These are phyloP conservation scores for Orientallactaga bullata DNA, from an alignment of 2,113 vertebrate genomes.

Conservation along the genomic window DNA sequence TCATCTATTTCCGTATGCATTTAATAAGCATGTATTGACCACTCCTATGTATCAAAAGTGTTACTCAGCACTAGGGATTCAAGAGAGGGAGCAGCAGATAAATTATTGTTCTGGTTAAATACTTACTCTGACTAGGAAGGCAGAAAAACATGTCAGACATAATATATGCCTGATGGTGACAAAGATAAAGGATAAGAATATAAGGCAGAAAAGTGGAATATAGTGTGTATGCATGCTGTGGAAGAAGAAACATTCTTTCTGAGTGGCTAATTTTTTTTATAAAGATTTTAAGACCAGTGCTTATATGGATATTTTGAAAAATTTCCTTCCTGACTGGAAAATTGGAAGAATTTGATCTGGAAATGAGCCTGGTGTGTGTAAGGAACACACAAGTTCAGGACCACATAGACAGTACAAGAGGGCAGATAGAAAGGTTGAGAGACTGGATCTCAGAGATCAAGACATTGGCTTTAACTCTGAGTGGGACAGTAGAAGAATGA, in stretches of 20 bases:
- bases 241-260: background rate
- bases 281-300: background rate
- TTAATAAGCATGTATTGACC: background rate
- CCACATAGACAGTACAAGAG: background rate
- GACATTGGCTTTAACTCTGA: background rate
- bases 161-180: background rate
- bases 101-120: background rate
- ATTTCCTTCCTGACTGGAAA: background rate
- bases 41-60: background rate
- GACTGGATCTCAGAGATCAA: background rate
- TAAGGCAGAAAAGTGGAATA: background rate
- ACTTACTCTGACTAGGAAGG: background rate
- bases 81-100: background rate
- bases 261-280: background rate
- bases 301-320: background rate
- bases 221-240: background rate
- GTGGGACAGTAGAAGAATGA: background rate
- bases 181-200: background rate
- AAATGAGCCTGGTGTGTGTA: background rate
- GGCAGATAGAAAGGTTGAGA: background rate
- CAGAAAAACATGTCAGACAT: background rate
- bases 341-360: background rate
- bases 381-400: background rate
- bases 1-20: background rate
- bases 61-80: background rate